Conservation (phyloP, 2,113 vertebrate species). For the Tenebrosternarchus preto region DNA sequence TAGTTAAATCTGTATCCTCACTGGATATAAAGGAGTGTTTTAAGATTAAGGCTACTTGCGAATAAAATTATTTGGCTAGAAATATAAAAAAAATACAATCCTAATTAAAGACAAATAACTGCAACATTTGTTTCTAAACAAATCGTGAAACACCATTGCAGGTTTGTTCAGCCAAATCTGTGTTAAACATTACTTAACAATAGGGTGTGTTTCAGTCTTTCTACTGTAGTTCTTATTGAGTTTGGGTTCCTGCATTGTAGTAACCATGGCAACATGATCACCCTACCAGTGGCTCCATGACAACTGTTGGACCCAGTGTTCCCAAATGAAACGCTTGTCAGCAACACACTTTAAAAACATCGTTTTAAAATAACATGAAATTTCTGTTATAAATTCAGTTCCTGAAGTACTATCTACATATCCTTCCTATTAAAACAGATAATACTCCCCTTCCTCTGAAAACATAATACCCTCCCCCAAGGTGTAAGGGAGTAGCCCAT, state of each 20-base stretch:
- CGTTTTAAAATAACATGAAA: neutral
- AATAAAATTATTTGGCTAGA: neutral
- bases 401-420: slow-evolving; percentile 1
- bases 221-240: no score
- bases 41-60: neutral
- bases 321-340: neutral
- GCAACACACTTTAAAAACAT: neutral
- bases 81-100: neutral
- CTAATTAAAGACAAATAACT: neutral
- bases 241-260: no score
- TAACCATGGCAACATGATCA: no score
- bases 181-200: no score
- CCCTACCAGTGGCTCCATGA: no score
- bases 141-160: no score
- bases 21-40: neutral
- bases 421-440: neutral
- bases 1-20: neutral
- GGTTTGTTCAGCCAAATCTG: no score
- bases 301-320: neutral
- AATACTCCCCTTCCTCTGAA: neutral
- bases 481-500: neutral
- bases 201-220: no score
- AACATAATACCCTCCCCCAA: neutral
- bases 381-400: neutral
- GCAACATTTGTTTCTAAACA: neutral